Percentiles rank a stretch among this genome's conserved stretches.
Evolutionary conservation across 2,113 vertebrate species (phyloP).

Genomic region (human): GRCh38 chrX:37420001-37420500

Average conservation of each 20-base stretch:
- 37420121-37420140: not conserved
- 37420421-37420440: not conserved
- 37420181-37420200: slow-evolving; percentile 4
- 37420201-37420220: not conserved
- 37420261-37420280: slow-evolving; percentile 2
- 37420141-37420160: not conserved
- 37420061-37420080: slow-evolving; percentile 5
- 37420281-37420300: slow-evolving; percentile 7
- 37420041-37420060: not conserved
- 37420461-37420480: not conserved
- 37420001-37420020: not conserved
- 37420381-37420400: not conserved
- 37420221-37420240: slow-evolving; percentile 1
- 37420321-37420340: not conserved
- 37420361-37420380: not conserved
- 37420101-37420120: not conserved
- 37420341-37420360: not conserved
- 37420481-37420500: not conserved
- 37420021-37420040: slow-evolving; percentile 50
- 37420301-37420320: not conserved
- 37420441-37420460: not conserved
- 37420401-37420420: not conserved
- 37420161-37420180: not conserved
- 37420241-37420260: not conserved
- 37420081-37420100: not conserved